Base-by-base conservation (phyloP, 2,888 invertebrate genomes). In the Pedicia rivosa region DNA sequence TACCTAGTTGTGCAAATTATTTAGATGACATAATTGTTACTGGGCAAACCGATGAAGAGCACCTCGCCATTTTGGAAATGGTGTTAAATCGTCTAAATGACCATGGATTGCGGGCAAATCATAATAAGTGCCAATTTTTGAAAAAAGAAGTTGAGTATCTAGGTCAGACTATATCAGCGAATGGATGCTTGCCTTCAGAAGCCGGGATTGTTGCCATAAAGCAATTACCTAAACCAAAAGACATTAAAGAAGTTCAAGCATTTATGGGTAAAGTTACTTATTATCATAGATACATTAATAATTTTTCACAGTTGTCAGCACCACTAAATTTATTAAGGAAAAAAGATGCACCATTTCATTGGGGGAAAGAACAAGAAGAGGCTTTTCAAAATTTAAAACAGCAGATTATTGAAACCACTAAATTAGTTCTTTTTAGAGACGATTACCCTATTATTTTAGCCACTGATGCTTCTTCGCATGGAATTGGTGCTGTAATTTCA, bases 401-500 rank as follows among this genome's bases (percentile, higher is more conserved):
- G n/a, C 20, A 37, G 8, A 24, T 41, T 6, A 4, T 29, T 3
- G 35, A 28, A 2, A 31, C 35, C 9, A 58, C 48, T 43, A 73
- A 70, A 42, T 59, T 56, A 1, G 65, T 55, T 1, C 67, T 66
- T 35, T 36, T 35, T 1, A 64, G 50, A 0, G 63, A 50, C 0
- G 67, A 68, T 47, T 70, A 71, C 0, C 66, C 66, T 39, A 59
- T 56, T 0, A 63, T 53, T 0, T 59, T 60, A 0, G 67, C 66
- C 42, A 68, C 66, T 0, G 52, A 59, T 2, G 64, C 54, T 3
- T 65, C 62, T 9, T 56, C 41, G 2, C 63, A 63, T 15, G 43
- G 39, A 7, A 44, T 44, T 29, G 43, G 40, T 31, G 40, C 37
- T 2, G 39, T 36, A 4, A 41, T 22, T 13, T 26, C 28, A 14